Conservation (phyloP, 2,797 vertebrate genomes). For the Neosalanx taihuensis region DNA sequence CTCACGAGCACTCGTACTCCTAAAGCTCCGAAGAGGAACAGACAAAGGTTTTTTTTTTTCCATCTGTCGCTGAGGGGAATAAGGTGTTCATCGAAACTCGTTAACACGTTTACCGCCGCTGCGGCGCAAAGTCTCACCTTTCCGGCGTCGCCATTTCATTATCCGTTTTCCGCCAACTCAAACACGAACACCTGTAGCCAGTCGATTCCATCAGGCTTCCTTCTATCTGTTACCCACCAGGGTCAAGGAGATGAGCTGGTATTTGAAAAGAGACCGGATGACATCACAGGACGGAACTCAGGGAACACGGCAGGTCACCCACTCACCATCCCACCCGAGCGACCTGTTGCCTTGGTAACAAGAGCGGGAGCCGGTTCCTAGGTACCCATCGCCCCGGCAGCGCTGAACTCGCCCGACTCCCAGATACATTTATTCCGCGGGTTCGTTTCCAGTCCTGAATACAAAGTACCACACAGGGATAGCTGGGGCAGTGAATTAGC, state of each 20-base stretch:
- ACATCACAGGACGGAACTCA: not conserved
- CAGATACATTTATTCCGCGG: conserved; percentile 30
- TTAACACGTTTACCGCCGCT: not conserved
- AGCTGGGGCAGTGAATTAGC: not conserved
- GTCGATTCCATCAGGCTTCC: too few relatives aligned
- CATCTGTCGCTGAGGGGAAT: not conserved
- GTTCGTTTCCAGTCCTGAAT: conserved; percentile 18
- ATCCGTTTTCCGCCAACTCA: not conserved
- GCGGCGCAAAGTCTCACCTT: not conserved
- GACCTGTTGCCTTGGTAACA: conserved; percentile 46
- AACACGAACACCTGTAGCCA: not conserved
- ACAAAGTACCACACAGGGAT: not conserved
- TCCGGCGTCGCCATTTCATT: not conserved
- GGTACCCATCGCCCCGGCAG: conserved; percentile 40
- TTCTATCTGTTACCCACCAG: not conserved
- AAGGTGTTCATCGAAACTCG: not conserved
- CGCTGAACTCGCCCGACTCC: conserved; percentile 17
- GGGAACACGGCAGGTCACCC: conserved; percentile 15
- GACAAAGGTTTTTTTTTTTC: not conserved
- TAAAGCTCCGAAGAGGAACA: not conserved
- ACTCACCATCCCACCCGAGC: conserved; percentile 13
- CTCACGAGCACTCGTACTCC: not conserved
- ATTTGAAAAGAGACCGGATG: not conserved
- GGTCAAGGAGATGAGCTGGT: not conserved
- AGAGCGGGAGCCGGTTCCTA: conserved; percentile 37